Conservation (phyloP, 2,113 vertebrate species). For the Progne subis region DNA sequence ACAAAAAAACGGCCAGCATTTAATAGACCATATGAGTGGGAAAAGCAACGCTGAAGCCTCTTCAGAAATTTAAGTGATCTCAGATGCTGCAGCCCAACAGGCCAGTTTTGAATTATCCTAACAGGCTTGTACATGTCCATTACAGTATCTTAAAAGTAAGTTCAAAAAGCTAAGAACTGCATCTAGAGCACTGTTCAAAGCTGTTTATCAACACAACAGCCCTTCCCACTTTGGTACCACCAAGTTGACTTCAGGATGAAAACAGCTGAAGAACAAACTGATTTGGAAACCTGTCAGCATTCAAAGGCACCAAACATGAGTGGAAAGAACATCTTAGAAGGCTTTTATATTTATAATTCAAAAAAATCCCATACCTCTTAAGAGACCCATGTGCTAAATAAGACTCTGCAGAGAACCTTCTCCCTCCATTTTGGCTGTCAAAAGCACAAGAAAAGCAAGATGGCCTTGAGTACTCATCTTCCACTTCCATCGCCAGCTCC, state of each 20-base stretch:
- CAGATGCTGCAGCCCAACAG: neutral
- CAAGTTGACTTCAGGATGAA: neutral
- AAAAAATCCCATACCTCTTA: conserved; percentile 80
- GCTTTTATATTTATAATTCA: neutral
- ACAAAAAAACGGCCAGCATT: neutral
- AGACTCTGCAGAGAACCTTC: conserved; percentile 78
- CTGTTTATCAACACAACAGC: neutral
- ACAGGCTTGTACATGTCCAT: neutral
- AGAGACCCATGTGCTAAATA: conserved; percentile 85
- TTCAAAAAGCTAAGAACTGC: neutral
- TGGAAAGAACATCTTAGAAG: neutral
- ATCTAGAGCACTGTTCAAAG: neutral
- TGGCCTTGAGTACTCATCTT: conserved; percentile 61
- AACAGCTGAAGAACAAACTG: neutral
- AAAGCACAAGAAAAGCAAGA: conserved; percentile 86
- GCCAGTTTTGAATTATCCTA: neutral
- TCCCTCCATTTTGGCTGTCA: conserved; percentile 69
- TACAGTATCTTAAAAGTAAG: neutral
- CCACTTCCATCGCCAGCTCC: conserved; percentile 74
- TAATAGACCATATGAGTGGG: neutral
- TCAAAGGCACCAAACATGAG: neutral
- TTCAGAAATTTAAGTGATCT: neutral
- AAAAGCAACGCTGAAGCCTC: neutral
- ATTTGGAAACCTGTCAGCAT: neutral
- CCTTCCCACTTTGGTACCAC: neutral